Percentiles rank a stretch among this genome's conserved stretches.
Evolutionary conservation across 2,888 invertebrate genomes (phyloP).

Genomic region (Atherix ibis): DNA sequence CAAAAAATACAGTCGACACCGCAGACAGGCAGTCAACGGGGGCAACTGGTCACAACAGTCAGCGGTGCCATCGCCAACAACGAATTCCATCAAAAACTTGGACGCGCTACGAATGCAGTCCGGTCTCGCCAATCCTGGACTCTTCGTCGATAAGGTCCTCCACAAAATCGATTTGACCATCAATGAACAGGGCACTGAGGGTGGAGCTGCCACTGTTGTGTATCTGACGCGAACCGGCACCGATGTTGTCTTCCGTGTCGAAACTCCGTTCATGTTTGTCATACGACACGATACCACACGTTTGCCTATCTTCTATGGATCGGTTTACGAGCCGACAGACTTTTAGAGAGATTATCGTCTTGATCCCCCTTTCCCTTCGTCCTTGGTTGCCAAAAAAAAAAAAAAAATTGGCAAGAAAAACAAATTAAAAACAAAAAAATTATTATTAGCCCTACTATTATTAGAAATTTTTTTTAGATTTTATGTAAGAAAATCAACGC

Average conservation of each 20-base stretch:
- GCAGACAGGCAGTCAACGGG: slow-evolving; percentile 2
- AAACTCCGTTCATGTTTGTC: slow-evolving; percentile 52
- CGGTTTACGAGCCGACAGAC: slow-evolving; percentile 37
- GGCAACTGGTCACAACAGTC: background rate
- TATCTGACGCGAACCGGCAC: slow-evolving; percentile 39
- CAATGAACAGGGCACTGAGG: slow-evolving; percentile 49
- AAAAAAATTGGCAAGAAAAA: too few species aligned
- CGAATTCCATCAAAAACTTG: slow-evolving; percentile 11
- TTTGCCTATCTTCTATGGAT: slow-evolving; percentile 49
- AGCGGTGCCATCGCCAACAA: slow-evolving; percentile 1
- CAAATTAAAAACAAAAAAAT: too few species aligned
- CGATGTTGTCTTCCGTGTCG: slow-evolving; percentile 35
- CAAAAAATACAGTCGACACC: slow-evolving; percentile 13
- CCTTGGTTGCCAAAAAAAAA: too few species aligned
- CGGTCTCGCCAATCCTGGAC: slow-evolving; percentile 29
- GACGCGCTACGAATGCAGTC: slow-evolving; percentile 10
- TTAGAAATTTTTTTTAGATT: too few species aligned
- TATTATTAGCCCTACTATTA: too few species aligned
- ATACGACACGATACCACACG: slow-evolving; percentile 46
- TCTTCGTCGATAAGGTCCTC: slow-evolving; percentile 40
- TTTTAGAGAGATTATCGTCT: too few species aligned
- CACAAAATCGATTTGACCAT: slow-evolving; percentile 46
- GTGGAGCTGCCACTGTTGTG: slow-evolving; percentile 43
- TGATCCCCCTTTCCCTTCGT: too few species aligned
- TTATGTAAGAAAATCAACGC: too few species aligned